Percentiles rank a stretch among this genome's conserved stretches.
Evolutionary conservation across 2,888 invertebrate genomes (phyloP).

Genomic region (Dolichopus griseipennis): DNA sequence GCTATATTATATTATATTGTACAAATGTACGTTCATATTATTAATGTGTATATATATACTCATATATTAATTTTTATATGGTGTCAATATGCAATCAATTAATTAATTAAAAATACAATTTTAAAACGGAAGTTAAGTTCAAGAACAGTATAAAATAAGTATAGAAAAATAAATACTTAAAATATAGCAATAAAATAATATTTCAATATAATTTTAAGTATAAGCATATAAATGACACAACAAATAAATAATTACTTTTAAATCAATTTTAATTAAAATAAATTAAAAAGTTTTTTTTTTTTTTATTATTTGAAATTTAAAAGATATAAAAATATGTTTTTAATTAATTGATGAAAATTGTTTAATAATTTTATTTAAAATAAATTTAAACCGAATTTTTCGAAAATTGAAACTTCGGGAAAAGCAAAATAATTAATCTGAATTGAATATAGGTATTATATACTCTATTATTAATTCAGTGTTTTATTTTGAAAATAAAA

Average conservation of each 20-base stretch:
- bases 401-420: too few relatives aligned
- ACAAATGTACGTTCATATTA: too few relatives aligned
- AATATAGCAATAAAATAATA: not conserved
- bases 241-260: slow-evolving; percentile 1
- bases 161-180: not conserved
- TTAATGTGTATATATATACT: not conserved
- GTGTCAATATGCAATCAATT: too few relatives aligned
- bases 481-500: too few relatives aligned
- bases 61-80: not conserved
- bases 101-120: not conserved
- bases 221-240: not conserved
- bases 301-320: not conserved
- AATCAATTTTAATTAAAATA: slow-evolving; percentile 3
- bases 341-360: not conserved
- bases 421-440: too few relatives aligned
- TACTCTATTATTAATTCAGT: too few relatives aligned
- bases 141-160: not conserved
- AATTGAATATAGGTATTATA: too few relatives aligned
- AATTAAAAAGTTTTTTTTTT: not conserved
- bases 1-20: too few relatives aligned
- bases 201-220: too few relatives aligned
- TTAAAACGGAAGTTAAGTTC: slow-evolving; percentile 4
- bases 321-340: not conserved
- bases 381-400: too few relatives aligned
- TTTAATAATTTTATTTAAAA: too few relatives aligned